Conservation (phyloP, 2,113 vertebrate species). For the Chaetorhynchus papuensis region DNA sequence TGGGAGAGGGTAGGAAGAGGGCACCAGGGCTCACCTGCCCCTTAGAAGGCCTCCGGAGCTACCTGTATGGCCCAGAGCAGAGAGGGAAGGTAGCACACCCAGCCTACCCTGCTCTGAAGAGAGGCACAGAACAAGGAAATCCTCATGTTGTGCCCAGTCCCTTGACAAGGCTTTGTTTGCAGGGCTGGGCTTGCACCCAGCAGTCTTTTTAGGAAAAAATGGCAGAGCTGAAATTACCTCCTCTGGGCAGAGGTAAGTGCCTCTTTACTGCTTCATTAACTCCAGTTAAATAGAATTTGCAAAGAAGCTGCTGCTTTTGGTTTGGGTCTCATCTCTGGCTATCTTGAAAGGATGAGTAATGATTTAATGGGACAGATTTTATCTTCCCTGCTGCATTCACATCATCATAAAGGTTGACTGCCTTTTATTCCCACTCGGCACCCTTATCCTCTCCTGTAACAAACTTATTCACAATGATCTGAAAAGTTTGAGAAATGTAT, state of each 20-base stretch:
- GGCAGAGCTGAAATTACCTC: neutral
- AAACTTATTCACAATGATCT: neutral
- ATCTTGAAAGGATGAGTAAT: constrained; percentile 31
- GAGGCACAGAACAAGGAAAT: neutral
- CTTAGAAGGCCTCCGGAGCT: neutral
- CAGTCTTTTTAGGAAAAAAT: neutral
- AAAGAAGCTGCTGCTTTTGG: constrained; percentile 17
- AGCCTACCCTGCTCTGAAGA: neutral
- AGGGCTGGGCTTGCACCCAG: neutral
- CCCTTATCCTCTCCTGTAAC: neutral
- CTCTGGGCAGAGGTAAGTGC: neutral
- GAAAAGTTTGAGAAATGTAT: constrained; percentile 6
- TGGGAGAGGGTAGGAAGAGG: neutral
- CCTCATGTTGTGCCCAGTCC: neutral
- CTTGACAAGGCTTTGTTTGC: neutral
- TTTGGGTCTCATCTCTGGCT: neutral
- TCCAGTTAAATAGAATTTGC: constrained; percentile 4
- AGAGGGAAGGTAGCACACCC: neutral
- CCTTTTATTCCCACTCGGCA: neutral
- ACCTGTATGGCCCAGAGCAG: neutral
- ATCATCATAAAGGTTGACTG: neutral
- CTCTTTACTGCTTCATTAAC: constrained; percentile 4
- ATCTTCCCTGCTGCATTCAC: neutral
- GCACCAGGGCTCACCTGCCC: too few relatives aligned
- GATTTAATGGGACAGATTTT: constrained; percentile 34